Evolutionary conservation across 2,113 vertebrate genomes (phyloP), one percentile per base, ranked within the genome.

Genomic region (Australoheros scitulus): DNA sequence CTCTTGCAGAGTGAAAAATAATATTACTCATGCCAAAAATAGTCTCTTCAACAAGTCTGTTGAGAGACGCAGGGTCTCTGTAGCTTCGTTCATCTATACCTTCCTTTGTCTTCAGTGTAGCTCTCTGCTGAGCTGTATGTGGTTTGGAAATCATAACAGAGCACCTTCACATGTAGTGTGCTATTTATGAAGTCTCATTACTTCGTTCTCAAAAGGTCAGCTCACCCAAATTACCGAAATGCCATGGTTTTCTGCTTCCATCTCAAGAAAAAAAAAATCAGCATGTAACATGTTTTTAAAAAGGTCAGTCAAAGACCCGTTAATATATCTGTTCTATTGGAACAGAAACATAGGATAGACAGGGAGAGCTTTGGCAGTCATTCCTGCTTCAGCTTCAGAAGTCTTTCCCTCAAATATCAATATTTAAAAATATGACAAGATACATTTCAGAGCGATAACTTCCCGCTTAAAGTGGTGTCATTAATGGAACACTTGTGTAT

Each of bases 1-100:
- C 89, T 90, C 83, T 77, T 7, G 38, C 87, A 36, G 86, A 82
- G 83, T 91, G 91, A 89, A 87, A 90, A 92, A 90, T 89, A 92
- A 82, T 81, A 81, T 83, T 64, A 52, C 85, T 72, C 4, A 6
- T 22, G 60, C 89, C 91, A 87, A 86, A 92, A 93, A 93, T 89
- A 93, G 89, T 79, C 74, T 20, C 61, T 74, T 65, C 80, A 79
- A 82, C 79, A 60, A 26, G 86, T 81, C 83, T 38, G 56, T 89
- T 61, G 85, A 91, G 87, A 70, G 20, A 10, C 36, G 8, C 7
- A 0, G 22, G 6, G 55, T 55, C 80, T 81, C 64, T 32, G 59
- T 79, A 61, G 79, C 72, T 56, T 77, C 17, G 11, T 58, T 76
- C 83, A 22, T 87, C 84, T 38, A 10, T 43, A 41, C 29, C 76